Percentiles rank a stretch among this genome's conserved stretches.
phyloP scores from a whole-genome alignment of 2,888 invertebrate species.

The Drosophila birchii region DNA sequence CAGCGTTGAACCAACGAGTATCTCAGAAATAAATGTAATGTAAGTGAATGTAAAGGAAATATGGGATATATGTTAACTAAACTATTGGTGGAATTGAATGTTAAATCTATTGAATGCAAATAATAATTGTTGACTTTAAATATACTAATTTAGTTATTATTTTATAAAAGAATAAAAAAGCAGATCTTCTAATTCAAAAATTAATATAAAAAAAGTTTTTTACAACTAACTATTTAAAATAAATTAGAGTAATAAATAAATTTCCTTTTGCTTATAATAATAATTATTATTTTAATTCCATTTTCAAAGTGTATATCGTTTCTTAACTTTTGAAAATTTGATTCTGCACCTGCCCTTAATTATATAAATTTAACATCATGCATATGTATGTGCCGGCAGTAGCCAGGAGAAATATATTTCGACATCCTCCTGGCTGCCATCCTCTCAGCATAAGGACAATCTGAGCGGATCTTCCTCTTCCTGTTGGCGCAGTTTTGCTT shows the following conservation, averaged over 20 bases:
- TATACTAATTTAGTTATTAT: too few species aligned
- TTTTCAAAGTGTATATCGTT: background rate
- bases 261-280: fast-evolving
- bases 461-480: constrained; percentile 61
- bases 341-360: constrained; percentile 47
- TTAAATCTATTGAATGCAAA: too few species aligned
- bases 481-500: constrained; percentile 56
- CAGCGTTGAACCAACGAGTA: constrained; percentile 43
- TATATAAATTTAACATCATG: constrained; percentile 42
- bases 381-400: constrained; percentile 41
- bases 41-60: background rate
- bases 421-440: constrained; percentile 12
- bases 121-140: too few species aligned
- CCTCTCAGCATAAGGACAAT: constrained; percentile 62
- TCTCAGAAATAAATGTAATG: constrained; percentile 1
- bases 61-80: too few species aligned
- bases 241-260: too few species aligned
- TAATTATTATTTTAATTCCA: background rate
- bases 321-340: constrained; percentile 4
- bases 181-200: background rate
- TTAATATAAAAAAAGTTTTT: too few species aligned
- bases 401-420: constrained; percentile 59
- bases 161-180: too few species aligned
- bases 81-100: too few species aligned
- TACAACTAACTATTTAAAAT: too few species aligned